A percentile compares a stretch with the other conserved stretches of the same genome.
phyloP scores from a whole-genome alignment of 2,113 vertebrate species.

The Cyphomyrus discorhynchus region DNA sequence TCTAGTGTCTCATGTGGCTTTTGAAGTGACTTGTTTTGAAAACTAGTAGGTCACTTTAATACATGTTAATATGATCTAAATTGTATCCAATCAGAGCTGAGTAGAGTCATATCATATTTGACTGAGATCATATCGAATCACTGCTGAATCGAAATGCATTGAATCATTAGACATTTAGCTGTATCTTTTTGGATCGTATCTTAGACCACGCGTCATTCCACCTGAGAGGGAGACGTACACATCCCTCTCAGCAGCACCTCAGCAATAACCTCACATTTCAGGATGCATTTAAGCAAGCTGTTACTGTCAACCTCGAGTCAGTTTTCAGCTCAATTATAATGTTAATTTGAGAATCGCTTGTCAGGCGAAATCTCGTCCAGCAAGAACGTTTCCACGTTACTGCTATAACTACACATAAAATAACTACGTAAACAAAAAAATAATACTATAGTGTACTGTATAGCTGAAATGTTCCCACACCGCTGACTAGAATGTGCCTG shows the following conservation, averaged over 20 bases:
- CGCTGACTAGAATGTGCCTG: no score
- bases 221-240: neutral
- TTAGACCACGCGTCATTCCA: neutral
- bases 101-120: neutral
- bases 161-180: neutral
- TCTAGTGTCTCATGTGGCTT: neutral
- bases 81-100: neutral
- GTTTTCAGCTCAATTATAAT: neutral
- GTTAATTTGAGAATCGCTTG: neutral
- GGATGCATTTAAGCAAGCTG: neutral
- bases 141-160: neutral
- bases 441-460: no score
- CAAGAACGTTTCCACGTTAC: neutral
- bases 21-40: neutral
- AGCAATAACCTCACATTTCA: neutral
- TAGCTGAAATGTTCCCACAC: no score
- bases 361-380: neutral
- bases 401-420: no score
- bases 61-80: neutral
- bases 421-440: no score
- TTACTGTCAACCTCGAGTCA: neutral
- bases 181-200: neutral
- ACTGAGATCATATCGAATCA: neutral
- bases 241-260: neutral
- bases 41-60: neutral